These are phyloP conservation scores for Colletes collaris DNA, from an alignment of 2,888 invertebrate genomes.

Conservation along the genomic window DNA sequence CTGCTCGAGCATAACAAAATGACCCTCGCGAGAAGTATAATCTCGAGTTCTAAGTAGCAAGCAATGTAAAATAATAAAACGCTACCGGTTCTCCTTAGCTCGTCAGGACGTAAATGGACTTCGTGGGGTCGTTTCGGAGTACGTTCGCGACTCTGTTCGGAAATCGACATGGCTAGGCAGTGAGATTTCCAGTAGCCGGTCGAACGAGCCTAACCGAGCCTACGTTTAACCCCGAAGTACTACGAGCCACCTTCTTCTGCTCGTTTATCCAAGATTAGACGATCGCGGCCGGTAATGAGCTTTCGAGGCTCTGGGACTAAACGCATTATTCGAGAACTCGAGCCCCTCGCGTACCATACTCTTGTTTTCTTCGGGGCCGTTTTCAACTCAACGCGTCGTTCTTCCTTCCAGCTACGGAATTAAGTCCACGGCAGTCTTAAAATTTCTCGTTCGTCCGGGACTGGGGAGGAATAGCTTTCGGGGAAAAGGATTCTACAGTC, in stretches of 20 bases:
- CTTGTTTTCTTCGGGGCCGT: slow-evolving; percentile 17
- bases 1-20: too few species aligned
- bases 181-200: not conserved
- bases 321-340: slow-evolving; percentile 65
- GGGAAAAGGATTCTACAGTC: not conserved
- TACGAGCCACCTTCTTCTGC: slow-evolving; percentile 38
- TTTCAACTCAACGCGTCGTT: slow-evolving; percentile 1
- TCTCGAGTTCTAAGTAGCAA: too few species aligned
- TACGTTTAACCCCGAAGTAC: slow-evolving; percentile 64
- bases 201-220: slow-evolving; percentile 32
- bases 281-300: slow-evolving; percentile 66
- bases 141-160: too few species aligned
- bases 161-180: not conserved
- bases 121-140: too few species aligned
- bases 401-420: not conserved
- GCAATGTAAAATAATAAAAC: too few species aligned
- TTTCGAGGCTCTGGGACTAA: slow-evolving; percentile 61
- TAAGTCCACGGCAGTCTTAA: slow-evolving; percentile 5
- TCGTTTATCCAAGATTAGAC: slow-evolving; percentile 63
- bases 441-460: not conserved
- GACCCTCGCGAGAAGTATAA: too few species aligned
- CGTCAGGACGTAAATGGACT: too few species aligned
- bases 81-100: too few species aligned
- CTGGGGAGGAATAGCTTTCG: too few species aligned
- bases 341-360: slow-evolving; percentile 3